Evolutionary conservation across 2,888 invertebrate species (phyloP), one percentile per base, ranked within the genome.

Genomic region (Gisinianus flammeolus): DNA sequence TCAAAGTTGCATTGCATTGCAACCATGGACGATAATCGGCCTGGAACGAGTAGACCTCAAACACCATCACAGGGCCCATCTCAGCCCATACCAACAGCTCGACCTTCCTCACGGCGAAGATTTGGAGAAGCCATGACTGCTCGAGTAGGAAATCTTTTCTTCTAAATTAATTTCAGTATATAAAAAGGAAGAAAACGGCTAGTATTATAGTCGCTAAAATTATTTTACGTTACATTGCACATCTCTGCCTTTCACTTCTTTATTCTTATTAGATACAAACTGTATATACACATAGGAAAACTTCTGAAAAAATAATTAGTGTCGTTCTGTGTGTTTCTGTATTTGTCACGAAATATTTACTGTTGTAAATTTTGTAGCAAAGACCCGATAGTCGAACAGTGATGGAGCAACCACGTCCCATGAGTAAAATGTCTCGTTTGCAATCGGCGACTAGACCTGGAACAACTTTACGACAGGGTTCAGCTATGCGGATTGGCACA

Each of bases 51-150:
- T 24, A 77, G 52, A 52, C 68, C 69, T 8, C 58, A 30, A 31
- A 73, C 54, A 64, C 71, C 66, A 22, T 28, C 58, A n/a, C 16
- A 19, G 6, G n/a, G 52, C 26, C 44, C 26, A 31, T 5, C 12
- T 22, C 68, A 68, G 33, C 31, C 66, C 24, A 24, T 69, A 26
- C 35, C 22, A 2, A 44, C 24, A n/a, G 62, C 58, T 35, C 31
- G 83, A 71, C 83, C 83, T 16, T 72, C 81, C 1, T 83, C 83
- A 10, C 64, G 83, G 52, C 64, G 83, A 71, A 79, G 82, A 54
- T 82, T 80, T 68, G 82, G 83, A n/a, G 82, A 83, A 73, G 80
- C 83, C 2, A 82, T 82, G 82, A 83, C 82, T 24, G 81, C 81
- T n/a, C 76, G 81, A 62, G 31, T 68, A 31, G 78, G 72, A 78